Evolutionary conservation across 37 sponge, comb jelly and placozoan genomes (phyloP).

Genomic region (Aphrocallistes beatrix): DNA sequence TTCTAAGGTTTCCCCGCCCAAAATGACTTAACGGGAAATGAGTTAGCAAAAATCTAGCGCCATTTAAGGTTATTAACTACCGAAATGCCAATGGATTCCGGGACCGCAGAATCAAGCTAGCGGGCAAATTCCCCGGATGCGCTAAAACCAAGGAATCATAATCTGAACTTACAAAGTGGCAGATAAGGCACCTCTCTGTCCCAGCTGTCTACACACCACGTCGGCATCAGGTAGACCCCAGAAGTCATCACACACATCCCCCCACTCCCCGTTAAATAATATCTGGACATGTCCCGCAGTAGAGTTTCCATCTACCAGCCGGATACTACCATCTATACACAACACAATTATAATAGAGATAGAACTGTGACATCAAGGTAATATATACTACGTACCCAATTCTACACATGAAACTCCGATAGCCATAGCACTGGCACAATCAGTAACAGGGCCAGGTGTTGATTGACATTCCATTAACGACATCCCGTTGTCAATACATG

Average conservation of each 20-base stretch:
- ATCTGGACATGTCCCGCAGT: not conserved
- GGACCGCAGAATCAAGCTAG: too few relatives aligned
- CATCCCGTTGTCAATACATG: not conserved
- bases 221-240: not conserved
- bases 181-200: not conserved
- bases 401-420: not conserved
- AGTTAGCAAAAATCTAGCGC: too few relatives aligned
- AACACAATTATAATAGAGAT: too few relatives aligned
- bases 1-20: too few relatives aligned
- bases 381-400: not conserved
- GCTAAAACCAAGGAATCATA: too few relatives aligned
- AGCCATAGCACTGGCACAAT: not conserved
- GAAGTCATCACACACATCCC: conserved; percentile 2
- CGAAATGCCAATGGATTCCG: too few relatives aligned
- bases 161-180: not conserved
- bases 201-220: conserved; percentile 9
- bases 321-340: not conserved
- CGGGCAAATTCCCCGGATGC: too few relatives aligned
- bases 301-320: not conserved
- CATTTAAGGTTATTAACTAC: too few relatives aligned
- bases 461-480: not conserved
- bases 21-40: too few relatives aligned
- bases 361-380: too few relatives aligned
- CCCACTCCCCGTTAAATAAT: not conserved
- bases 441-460: not conserved